Percentiles rank a stretch among this genome's conserved stretches.
Evolutionary conservation across 1,140 invertebrate species (phyloP).

Genomic region (Zaprionus davidi): DNA sequence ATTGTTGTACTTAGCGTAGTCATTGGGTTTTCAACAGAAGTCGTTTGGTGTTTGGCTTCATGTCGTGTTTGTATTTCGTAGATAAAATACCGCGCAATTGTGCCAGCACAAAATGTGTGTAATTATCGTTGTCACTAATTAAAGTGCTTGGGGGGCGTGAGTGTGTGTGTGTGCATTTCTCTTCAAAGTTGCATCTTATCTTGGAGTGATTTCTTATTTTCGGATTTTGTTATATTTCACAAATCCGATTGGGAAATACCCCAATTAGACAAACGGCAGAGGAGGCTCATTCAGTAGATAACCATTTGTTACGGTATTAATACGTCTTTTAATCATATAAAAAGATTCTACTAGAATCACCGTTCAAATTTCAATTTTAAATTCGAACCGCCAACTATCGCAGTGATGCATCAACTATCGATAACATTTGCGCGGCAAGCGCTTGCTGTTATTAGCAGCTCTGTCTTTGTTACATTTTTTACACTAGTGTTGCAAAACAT

Average conservation of each 20-base stretch:
- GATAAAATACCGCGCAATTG: conserved; percentile 68
- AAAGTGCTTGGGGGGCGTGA: conserved; percentile 48
- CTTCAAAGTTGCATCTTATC: conserved; percentile 31
- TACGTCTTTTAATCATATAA: neutral
- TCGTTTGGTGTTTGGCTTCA: conserved; percentile 60
- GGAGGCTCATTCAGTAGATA: neutral
- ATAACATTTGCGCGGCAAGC: neutral
- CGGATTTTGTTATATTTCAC: conserved; percentile 21
- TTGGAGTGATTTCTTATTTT: conserved; percentile 15
- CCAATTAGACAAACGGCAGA: neutral
- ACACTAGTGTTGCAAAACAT: conserved; percentile 15
- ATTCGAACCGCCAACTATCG: conserved; percentile 8
- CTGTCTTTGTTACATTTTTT: neutral
- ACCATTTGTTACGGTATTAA: neutral
- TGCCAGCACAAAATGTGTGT: conserved; percentile 65
- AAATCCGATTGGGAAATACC: conserved; percentile 20
- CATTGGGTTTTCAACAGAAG: conserved; percentile 74
- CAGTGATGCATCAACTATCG: neutral
- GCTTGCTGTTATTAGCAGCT: conserved; percentile 11
- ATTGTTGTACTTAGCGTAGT: conserved; percentile 41
- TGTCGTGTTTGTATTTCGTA: conserved; percentile 63
- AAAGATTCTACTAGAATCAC: neutral
- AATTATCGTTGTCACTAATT: conserved; percentile 83
- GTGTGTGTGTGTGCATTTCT: conserved; percentile 13
- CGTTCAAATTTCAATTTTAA: neutral